phyloP scores from a whole-genome alignment of 1,140 invertebrate genomes.

The Achroia grisella region DNA sequence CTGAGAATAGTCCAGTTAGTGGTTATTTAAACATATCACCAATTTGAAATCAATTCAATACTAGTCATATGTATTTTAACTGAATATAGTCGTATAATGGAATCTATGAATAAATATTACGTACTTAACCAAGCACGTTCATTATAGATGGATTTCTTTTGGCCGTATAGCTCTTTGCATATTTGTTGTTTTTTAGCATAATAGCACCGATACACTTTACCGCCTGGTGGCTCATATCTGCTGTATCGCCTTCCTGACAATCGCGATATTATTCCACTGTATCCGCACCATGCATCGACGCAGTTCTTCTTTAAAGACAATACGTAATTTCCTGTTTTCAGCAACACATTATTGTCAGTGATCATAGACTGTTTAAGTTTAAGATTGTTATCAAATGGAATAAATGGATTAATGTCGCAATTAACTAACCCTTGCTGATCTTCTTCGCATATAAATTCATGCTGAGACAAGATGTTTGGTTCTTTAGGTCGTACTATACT shows the following conservation, averaged over 20 bases:
- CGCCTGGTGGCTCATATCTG: constrained; percentile 39
- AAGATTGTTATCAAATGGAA: constrained; percentile 29
- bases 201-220: constrained; percentile 46
- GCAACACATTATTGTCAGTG: constrained; percentile 25
- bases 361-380: constrained; percentile 24
- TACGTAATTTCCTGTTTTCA: constrained; percentile 31
- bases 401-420: constrained; percentile 42
- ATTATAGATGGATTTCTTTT: constrained; percentile 21
- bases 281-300: constrained; percentile 44
- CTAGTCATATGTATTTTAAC: no score
- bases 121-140: constrained; percentile 29
- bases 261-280: constrained; percentile 18
- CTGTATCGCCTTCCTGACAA: constrained; percentile 18
- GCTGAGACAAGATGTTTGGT: constrained; percentile 38
- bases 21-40: no score
- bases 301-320: constrained; percentile 32
- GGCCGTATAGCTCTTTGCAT: constrained; percentile 35
- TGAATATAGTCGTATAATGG: no score
- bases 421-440: constrained; percentile 21
- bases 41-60: no score
- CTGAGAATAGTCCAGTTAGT: no score
- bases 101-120: constrained; percentile 8
- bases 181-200: constrained; percentile 52
- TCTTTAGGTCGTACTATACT: constrained; percentile 39
- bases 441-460: constrained; percentile 58